Base-by-base conservation (phyloP, 2,797 vertebrate species). In the Melanotaenia pygmaea region DNA sequence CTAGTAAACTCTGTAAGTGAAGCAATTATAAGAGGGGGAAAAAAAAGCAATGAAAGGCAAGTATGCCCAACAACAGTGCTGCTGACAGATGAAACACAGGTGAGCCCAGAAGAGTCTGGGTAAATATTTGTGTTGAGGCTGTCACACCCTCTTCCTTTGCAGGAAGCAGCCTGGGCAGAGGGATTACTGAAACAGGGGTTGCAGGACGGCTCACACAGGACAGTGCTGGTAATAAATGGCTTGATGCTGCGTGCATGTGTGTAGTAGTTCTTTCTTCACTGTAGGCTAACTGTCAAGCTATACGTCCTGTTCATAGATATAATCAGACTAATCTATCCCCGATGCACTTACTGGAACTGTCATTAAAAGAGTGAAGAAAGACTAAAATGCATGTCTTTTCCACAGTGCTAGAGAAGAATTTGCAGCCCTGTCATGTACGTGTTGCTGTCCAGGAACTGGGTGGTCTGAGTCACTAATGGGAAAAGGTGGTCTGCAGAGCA, bases 91-190 rank as follows among this genome's bases (percentile, higher is more conserved):
- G 74, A 65, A 86, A 68, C 70, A 74, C 87, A 90, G 84, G 87
- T 89, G 87, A 90, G 80, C 76, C 70, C 74, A 54, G 65, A 72
- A 75, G 75, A 90, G 89, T 90, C 87, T 85, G 79, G 77, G 79
- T 92, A 92, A 93, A 92, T 91, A 91, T 94, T 93, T 93, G 82
- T 57, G 40, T 78, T 80, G 43, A 62, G 61, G 76, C 82, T 22
- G 79, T 82, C 75, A 80, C 88, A 78, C 89, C 89, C 81, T 85
- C 64, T 63, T 76, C 67, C 64, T 26, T 18, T 38, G 74, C 76
- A 79, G 88, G 81, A 89, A 86, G 83, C 80, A 76, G 60, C 75
- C 47, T 18, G 63, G 60, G 64, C 16, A 59, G 30, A 70, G 50
- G 85, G 81, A 83, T 89, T 80, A 81, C 3, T 73, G 72, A 70